Evolutionary conservation across 2,888 invertebrate species (phyloP).

Genomic region (Junonia oenone): DNA sequence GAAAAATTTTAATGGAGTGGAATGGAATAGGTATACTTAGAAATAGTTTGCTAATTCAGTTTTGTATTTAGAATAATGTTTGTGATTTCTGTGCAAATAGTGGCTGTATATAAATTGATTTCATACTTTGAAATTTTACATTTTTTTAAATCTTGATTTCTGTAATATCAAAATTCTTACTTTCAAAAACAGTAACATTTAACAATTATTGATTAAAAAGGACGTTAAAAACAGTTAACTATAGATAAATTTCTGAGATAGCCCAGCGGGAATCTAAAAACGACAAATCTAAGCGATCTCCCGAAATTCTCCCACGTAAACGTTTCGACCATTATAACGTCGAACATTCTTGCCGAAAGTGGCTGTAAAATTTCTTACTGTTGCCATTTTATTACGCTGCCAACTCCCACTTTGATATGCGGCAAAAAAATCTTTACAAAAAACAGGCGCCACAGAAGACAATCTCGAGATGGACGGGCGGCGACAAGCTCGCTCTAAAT

Average conservation of each 20-base stretch:
- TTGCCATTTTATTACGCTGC: conserved; percentile 72
- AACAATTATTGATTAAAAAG: not conserved
- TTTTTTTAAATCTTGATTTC: too few relatives aligned
- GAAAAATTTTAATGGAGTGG: too few relatives aligned
- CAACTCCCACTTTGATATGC: conserved; percentile 63
- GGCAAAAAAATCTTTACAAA: conserved; percentile 68
- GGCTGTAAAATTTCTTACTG: conserved; percentile 66
- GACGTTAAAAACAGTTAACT: conserved; percentile 1
- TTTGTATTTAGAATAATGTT: too few relatives aligned
- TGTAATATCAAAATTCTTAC: too few relatives aligned
- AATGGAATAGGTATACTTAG: too few relatives aligned
- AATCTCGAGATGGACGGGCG: conserved; percentile 38
- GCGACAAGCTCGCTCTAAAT: conserved; percentile 18
- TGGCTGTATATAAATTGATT: too few relatives aligned
- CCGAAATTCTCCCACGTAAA: conserved; percentile 42
- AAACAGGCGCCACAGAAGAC: conserved; percentile 73
- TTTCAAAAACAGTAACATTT: not conserved
- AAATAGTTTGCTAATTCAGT: too few relatives aligned
- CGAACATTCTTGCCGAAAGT: conserved; percentile 55
- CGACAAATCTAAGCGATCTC: conserved; percentile 31
- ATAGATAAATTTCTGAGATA: conserved; percentile 14
- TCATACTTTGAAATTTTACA: too few relatives aligned
- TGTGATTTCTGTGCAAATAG: too few relatives aligned
- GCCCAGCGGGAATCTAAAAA: conserved; percentile 26
- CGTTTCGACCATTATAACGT: conserved; percentile 47